Base-by-base conservation (phyloP, 92 coral and sea anemone species). In the Actinostola sp. region DNA sequence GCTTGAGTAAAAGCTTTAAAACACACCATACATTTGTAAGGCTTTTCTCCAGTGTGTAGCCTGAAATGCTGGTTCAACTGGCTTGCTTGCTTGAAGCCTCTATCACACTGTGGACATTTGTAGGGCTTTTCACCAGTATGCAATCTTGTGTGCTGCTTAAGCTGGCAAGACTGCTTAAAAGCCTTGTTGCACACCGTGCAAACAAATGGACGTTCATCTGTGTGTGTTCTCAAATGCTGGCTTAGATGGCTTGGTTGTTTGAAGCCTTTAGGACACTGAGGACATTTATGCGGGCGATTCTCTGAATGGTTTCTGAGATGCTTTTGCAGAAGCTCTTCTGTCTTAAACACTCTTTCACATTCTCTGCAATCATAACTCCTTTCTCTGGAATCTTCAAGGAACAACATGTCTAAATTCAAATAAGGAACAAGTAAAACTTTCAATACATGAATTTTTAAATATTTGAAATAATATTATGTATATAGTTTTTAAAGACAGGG, bases 51-150 rank as follows among this genome's bases (percentile, higher is more conserved):
- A 9, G 99, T 95, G 70, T 95, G 99, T 31, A 95, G 90, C 3
- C 99, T 87, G 33, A 87, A 91, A 53, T 95, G 99, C 62, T 95
- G 99, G 79, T 95, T 95, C 30, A 95, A 82, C 63, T 95, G 99
- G 78, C 99, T 95, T 29, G 99, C 99, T 73, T 95, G 99, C 43
- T 92, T 95, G 70, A 95, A 95, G 12, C 94, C 85, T 17, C 96
- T 70, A 41, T 85, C 87, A 82, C 99, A 95, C 62, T 91, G 89
- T 20, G 91, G 75, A 32, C 99, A 95, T 14, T 76, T 78, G 31
- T 95, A 95, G 0, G 99, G 99, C 25, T 91, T 91, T 58, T 95
- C 99, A 1, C 96, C 99, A n/a, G 99, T 95, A 84, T 95, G 99
- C 9, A 95, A 39, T 41, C 99, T 59, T 82, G 87, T 78, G 53